A percentile compares a stretch with the other conserved stretches of the same genome.
Evolutionary conservation across 2,888 invertebrate genomes (phyloP).

Genomic region (Cosmia pyralina): DNA sequence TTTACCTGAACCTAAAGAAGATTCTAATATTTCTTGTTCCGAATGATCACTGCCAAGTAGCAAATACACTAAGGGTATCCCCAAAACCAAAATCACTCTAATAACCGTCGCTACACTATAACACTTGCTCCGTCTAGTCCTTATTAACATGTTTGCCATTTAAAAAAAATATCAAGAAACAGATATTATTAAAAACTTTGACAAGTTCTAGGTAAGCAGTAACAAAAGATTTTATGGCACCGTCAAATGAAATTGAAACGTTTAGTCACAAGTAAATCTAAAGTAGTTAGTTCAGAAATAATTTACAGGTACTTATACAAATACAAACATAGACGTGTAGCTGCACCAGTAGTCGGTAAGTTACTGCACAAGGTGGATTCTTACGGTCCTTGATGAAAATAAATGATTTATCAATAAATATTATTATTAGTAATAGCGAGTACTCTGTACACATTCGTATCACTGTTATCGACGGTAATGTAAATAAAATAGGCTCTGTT

Average conservation of each 20-base stretch:
- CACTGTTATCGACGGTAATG: constrained; percentile 75
- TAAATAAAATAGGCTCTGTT: constrained; percentile 76
- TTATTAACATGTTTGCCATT: constrained; percentile 86
- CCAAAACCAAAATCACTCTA: constrained; percentile 80
- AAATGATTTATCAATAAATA: constrained; percentile 77
- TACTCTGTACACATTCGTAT: constrained; percentile 69
- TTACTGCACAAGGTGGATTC: constrained; percentile 70
- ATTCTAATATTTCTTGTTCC: constrained; percentile 34
- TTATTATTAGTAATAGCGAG: constrained; percentile 70
- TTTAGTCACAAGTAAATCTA: constrained; percentile 78
- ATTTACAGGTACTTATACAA: constrained; percentile 52
- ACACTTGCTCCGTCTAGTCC: constrained; percentile 80
- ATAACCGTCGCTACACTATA: constrained; percentile 75
- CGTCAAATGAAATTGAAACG: constrained; percentile 84
- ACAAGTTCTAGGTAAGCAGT: constrained; percentile 14
- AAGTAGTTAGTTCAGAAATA: constrained; percentile 71
- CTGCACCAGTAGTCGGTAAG: constrained; percentile 60
- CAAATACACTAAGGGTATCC: constrained; percentile 79
- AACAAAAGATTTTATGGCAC: not conserved
- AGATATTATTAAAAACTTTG: constrained; percentile 12
- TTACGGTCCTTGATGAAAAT: constrained; percentile 71
- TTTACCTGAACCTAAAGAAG: constrained; percentile 67
- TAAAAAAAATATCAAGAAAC: constrained; percentile 58
- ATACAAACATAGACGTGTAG: constrained; percentile 73
- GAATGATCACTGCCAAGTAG: constrained; percentile 54